Conservation (phyloP, 2,888 invertebrate species). For the Zeuzera pyrina region DNA sequence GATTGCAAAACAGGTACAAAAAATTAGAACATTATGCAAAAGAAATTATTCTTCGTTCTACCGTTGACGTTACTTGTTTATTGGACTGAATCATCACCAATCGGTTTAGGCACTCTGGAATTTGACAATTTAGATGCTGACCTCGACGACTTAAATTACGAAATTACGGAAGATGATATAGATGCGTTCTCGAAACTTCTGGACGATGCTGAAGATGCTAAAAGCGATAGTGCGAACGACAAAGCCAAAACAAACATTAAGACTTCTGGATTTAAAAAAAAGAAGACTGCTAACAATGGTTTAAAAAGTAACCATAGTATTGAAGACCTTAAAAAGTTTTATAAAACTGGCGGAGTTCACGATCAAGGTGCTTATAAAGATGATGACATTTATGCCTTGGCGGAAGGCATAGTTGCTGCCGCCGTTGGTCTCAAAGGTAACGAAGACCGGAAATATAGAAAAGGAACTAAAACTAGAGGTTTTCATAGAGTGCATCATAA, state of each 20-base stretch:
- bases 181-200: conserved; percentile 39
- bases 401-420: conserved; percentile 45
- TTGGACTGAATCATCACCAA: conserved; percentile 38
- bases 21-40: conserved; percentile 40
- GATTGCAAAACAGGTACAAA: conserved; percentile 47
- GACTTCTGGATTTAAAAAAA: conserved; percentile 39
- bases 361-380: conserved; percentile 46
- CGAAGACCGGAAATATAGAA: conserved; percentile 62
- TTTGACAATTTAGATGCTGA: conserved; percentile 47
- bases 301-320: conserved; percentile 35
- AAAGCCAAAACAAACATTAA: conserved; percentile 24
- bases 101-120: conserved; percentile 30
- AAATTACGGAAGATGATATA: conserved; percentile 44
- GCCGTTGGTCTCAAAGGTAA: conserved; percentile 51
- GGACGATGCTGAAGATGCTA: conserved; percentile 23
- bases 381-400: conserved; percentile 48
- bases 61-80: conserved; percentile 34
- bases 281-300: conserved; percentile 34
- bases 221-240: conserved; percentile 4
- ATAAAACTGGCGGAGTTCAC: conserved; percentile 32
- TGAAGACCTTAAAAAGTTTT: conserved; percentile 43
- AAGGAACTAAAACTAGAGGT: conserved; percentile 71
- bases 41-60: conserved; percentile 37
- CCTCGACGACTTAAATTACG: conserved; percentile 40
- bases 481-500: conserved; percentile 73